Conservation (phyloP, 2,113 vertebrate genomes). For the Corvus cornix region DNA sequence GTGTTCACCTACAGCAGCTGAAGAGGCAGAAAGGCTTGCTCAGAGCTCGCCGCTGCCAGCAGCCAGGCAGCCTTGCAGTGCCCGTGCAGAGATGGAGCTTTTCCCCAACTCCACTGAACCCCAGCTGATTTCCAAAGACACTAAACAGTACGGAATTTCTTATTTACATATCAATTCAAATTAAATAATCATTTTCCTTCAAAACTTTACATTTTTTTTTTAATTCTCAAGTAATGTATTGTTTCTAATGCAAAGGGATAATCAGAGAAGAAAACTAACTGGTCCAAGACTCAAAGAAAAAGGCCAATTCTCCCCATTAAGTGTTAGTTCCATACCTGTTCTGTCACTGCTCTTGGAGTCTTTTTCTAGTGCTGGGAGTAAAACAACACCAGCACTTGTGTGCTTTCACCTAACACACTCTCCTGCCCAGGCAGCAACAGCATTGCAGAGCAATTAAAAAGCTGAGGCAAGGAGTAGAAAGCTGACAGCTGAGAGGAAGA, state of each 20-base stretch:
- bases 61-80: background rate
- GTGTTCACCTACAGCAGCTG: background rate
- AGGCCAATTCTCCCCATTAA: background rate
- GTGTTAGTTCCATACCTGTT: background rate
- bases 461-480: background rate
- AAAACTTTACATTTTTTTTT: background rate
- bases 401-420: background rate
- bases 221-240: background rate
- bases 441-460: background rate
- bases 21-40: background rate
- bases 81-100: fast-evolving
- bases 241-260: background rate
- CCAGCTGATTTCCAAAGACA: background rate
- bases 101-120: background rate
- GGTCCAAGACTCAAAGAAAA: background rate
- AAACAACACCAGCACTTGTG: background rate
- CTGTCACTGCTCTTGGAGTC: background rate
- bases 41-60: fast-evolving
- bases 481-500: background rate
- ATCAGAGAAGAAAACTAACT: background rate
- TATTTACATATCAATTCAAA: background rate
- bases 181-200: background rate
- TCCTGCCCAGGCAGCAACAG: background rate
- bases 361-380: background rate
- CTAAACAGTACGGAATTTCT: background rate